Evolutionary conservation across 2,888 invertebrate species (phyloP).

Genomic region (Volucella bombylans): DNA sequence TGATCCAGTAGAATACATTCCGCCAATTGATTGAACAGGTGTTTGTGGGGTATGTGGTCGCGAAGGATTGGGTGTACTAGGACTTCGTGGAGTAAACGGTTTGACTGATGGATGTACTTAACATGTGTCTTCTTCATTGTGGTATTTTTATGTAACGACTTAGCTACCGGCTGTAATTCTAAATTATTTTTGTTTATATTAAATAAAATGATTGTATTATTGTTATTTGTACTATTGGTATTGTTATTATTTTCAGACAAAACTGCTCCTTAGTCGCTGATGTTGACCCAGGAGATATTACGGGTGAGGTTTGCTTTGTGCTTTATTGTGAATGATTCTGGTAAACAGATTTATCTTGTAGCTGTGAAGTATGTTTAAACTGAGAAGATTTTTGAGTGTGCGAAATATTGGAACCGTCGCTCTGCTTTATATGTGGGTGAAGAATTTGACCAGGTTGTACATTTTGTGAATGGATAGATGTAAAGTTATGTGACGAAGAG

Average conservation of each 20-base stretch:
- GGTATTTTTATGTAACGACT: constrained; percentile 83
- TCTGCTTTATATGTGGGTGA: constrained; percentile 76
- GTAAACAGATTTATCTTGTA: constrained; percentile 65
- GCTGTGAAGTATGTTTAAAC: constrained; percentile 54
- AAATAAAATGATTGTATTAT: no score
- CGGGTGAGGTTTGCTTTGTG: constrained; percentile 61
- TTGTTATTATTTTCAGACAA: no score
- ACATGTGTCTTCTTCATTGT: constrained; percentile 86
- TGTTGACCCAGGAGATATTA: constrained; percentile 56
- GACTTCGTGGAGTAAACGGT: no score
- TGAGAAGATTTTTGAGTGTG: constrained; percentile 60
- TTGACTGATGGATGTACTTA: no score
- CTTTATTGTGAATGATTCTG: constrained; percentile 57
- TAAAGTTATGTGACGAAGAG: constrained; percentile 47
- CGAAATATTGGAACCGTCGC: constrained; percentile 71
- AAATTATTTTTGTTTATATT: constrained; percentile 58
- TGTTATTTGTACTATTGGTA: no score
- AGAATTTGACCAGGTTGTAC: constrained; percentile 73
- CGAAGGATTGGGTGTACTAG: no score
- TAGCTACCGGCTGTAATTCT: constrained; percentile 83
- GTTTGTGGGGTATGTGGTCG: no score
- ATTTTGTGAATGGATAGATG: constrained; percentile 46
- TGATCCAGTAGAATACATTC: no score
- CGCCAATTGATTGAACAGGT: no score
- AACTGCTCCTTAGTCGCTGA: constrained; percentile 40